phyloP scores from a whole-genome alignment of 2,888 invertebrate species.

The Belgica antarctica region DNA sequence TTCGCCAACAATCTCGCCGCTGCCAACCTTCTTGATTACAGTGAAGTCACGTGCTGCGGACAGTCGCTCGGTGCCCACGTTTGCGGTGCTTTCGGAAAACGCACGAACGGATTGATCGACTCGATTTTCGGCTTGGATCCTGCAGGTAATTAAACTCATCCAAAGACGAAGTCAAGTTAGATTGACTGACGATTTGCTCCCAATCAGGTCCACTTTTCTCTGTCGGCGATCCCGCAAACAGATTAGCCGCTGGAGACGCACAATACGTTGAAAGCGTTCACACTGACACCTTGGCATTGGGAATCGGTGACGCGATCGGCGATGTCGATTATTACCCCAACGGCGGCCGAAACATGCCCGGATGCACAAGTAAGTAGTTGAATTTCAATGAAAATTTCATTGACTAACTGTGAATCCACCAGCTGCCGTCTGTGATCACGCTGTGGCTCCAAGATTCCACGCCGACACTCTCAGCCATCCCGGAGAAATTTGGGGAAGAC shows the following conservation, averaged over 20 bases:
- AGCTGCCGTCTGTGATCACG: too few relatives aligned
- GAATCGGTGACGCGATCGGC: conserved; percentile 51
- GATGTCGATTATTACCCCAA: conserved; percentile 54
- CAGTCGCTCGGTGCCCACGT: too few relatives aligned
- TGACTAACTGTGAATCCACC: too few relatives aligned
- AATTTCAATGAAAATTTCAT: too few relatives aligned
- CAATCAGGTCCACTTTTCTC: conserved; percentile 52
- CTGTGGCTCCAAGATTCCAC: too few relatives aligned
- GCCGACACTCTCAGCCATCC: too few relatives aligned
- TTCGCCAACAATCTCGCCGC: too few relatives aligned
- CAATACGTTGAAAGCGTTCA: conserved; percentile 54
- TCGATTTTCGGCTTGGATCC: conserved; percentile 52
- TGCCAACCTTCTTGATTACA: too few relatives aligned
- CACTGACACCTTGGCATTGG: conserved; percentile 51
- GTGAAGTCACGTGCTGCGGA: too few relatives aligned
- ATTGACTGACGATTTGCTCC: conserved; percentile 52
- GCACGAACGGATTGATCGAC: too few relatives aligned
- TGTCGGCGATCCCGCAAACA: conserved; percentile 48
- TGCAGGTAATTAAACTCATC: conserved; percentile 50
- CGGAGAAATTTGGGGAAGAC: too few relatives aligned
- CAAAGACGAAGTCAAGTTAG: conserved; percentile 50
- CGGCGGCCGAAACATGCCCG: conserved; percentile 47
- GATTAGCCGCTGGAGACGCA: conserved; percentile 52
- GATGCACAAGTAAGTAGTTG: too few relatives aligned
- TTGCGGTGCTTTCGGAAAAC: background rate